Base-by-base conservation (phyloP, 2,888 invertebrate genomes). In the Eristalinus sepulchralis region DNA sequence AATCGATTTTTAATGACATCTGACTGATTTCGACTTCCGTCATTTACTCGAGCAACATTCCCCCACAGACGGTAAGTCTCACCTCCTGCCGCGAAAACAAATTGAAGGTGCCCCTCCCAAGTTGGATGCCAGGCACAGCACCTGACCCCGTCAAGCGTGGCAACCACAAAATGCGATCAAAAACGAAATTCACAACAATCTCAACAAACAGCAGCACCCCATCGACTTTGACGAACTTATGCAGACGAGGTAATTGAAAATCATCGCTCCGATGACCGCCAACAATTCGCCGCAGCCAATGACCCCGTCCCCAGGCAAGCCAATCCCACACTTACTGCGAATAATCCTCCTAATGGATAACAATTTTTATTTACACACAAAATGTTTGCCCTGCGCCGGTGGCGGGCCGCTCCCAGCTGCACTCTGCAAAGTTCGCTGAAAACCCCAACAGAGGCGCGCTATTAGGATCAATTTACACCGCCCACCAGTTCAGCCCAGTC, bases 381-480 rank as follows among this genome's bases (percentile, higher is more conserved):
- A 53, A 53, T 53, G 13, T 33, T 33, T 4, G 1, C 20, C 20
- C 5, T 47, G 62, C 13, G 53, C 31, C 36, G 36, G 53, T 5
- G 36, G 53, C 10, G 36, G 73, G 31, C 70, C 27, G 76, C 53
- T 76, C 20, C 20, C 59, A n/a, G 17, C 13, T n/a, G 10, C 22
- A 1, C 8, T 20, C 4, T 57, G 5, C 22, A 57, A 9, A 24
- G 57, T 24, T 77, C 39, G 13, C 13, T 8, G 47, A 5, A 62
- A 83, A 17, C 78, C 27, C 27, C 78, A 72, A 68, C 83, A 67
- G 17, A 72, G 67, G 62, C 39, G 39, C 72, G 39, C 72, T 57
- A 72, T 78, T 72, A 72, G 62, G 67, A 72, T 55, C 71, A 77
- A 77, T 82, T 82, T 77, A 55, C 66, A 71, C 60, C 53, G 59